Conservation (phyloP, 2,888 invertebrate genomes). For the Pollenia griseotomentosa region DNA sequence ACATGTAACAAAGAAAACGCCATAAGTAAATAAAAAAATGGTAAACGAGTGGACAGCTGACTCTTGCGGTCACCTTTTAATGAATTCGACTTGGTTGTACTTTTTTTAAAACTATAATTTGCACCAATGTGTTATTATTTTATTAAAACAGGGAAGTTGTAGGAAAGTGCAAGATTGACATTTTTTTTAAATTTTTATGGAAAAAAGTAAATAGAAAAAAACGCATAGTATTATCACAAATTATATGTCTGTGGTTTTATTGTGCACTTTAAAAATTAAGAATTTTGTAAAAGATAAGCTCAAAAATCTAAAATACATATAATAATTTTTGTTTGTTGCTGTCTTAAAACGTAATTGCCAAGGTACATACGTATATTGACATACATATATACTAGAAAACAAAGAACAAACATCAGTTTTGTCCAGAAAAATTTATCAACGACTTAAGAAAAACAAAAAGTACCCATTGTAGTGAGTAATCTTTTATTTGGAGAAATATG, state of each 20-base stretch:
- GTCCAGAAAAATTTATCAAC: conserved; percentile 12
- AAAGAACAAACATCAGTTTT: background rate
- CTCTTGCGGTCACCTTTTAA: too few relatives aligned
- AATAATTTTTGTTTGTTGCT: too few relatives aligned
- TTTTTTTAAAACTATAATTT: background rate
- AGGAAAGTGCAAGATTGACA: conserved; percentile 49
- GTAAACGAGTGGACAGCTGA: too few relatives aligned
- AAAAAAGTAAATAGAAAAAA: conserved; percentile 11
- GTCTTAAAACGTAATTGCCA: too few relatives aligned
- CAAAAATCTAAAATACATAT: too few relatives aligned
- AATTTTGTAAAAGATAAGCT: too few relatives aligned
- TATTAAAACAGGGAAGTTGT: background rate
- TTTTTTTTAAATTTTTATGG: conserved; percentile 15
- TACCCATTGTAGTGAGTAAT: conserved; percentile 61
- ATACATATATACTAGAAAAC: background rate
- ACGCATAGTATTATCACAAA: conserved; percentile 25
- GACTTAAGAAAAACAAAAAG: conserved; percentile 27
- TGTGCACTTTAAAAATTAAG: conserved; percentile 22
- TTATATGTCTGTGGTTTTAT: too few relatives aligned
- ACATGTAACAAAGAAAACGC: too few relatives aligned
- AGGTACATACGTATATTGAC: too few relatives aligned
- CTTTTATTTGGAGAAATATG: conserved; percentile 17
- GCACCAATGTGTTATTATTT: conserved; percentile 6
- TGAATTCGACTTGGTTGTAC: too few relatives aligned
- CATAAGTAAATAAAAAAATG: too few relatives aligned